Evolutionary conservation across 23 tunicate species (phyloP), one percentile per base, ranked within the genome.

Genomic region (Clavelina lepadiformis): DNA sequence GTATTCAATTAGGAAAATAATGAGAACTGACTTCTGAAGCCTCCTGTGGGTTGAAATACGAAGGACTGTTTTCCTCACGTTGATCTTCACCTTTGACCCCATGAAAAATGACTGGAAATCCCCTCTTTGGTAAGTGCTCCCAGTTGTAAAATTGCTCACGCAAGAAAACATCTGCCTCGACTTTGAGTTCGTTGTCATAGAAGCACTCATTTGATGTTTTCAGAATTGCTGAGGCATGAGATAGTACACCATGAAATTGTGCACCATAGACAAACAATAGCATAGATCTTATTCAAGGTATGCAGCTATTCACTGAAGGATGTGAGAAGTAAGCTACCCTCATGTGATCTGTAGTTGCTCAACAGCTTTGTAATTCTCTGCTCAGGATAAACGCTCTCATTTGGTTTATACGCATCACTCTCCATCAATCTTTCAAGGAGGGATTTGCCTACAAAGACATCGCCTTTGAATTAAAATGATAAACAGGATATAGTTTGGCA

Each of bases 81-180:
- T 38, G 15, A n/a, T 85, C 94, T 54, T 70, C 68, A 2, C 94
- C 94, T 38, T 63, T 54, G 11, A 77, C 78, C 18, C 78, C 80
- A 27, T 77, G 79, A 49, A 85, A 85, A 20, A 85, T 77, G 3
- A 85, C 8, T 0, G 94, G 94, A 58, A 83, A 76, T 28, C 59
- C 71, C 57, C 29, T 26, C 23, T 53, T n/a, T 25, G 87, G 87
- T 3, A 80, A 54, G 24, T 44, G 36, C 3, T 63, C 73, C 87
- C 87, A 80, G 31, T 54, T 26, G 59, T 72, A 62, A 26, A 80
- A 50, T 0, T 28, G 23, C 31, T 80, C 53, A 3, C 87, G 63
- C 35, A 46, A 25, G 20, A 71, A 6, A 51, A 33, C 29, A 45
- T 80, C 73, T 34, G 87, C 87, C 21, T 73, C 63, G 3, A 53